Conservation (phyloP, 2,113 vertebrate genomes). For the Proteles cristata region DNA sequence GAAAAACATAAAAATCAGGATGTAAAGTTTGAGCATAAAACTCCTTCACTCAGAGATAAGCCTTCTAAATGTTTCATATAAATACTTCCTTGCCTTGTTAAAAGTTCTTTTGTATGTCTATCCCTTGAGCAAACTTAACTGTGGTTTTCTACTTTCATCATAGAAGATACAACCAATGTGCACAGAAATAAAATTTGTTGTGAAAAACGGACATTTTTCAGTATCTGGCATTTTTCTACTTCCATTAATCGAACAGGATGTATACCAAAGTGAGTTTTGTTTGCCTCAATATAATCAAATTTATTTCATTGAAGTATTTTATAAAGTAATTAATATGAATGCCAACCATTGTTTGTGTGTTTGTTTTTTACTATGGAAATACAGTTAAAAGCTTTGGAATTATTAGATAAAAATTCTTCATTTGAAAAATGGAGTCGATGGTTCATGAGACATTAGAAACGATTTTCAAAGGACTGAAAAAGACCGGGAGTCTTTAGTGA, state of each 20-base stretch:
- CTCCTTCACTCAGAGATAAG: background rate
- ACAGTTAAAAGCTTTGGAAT: background rate
- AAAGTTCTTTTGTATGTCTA: background rate
- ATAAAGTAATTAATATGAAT: background rate
- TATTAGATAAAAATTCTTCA: background rate
- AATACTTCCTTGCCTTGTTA: background rate
- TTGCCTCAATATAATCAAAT: background rate
- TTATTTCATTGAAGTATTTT: background rate
- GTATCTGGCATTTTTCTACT: background rate
- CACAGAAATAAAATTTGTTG: background rate
- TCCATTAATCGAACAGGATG: background rate
- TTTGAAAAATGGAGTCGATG: background rate
- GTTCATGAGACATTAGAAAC: background rate
- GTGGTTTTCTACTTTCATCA: background rate
- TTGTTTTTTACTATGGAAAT: background rate
- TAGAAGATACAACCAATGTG: background rate
- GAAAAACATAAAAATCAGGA: background rate
- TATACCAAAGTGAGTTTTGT: background rate
- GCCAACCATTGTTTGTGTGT: background rate
- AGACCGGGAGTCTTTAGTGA: background rate
- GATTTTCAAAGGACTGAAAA: background rate
- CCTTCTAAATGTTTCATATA: background rate
- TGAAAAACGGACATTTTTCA: background rate
- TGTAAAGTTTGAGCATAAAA: background rate
- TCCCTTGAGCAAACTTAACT: background rate